Conservation (phyloP, 2,888 invertebrate genomes). For the Volucella bombylans region DNA sequence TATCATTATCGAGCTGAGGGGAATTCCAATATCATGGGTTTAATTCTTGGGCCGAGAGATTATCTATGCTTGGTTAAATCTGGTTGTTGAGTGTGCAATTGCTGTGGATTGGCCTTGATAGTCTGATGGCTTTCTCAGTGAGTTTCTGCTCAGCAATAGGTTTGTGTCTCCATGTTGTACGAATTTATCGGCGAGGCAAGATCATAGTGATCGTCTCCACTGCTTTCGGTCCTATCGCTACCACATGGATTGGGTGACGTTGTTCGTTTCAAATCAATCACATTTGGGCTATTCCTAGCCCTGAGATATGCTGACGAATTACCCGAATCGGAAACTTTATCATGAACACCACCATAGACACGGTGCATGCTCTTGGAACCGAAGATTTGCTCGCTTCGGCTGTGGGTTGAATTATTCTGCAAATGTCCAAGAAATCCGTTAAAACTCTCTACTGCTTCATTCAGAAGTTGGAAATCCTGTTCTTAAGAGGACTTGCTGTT, state of each 20-base stretch:
- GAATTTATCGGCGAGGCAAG: conserved; percentile 78
- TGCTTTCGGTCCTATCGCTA: conserved; percentile 58
- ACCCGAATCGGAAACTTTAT: conserved; percentile 67
- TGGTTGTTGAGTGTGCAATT: conserved; percentile 85
- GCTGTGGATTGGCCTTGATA: conserved; percentile 86
- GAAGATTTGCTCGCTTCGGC: conserved; percentile 79
- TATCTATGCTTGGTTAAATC: conserved; percentile 82
- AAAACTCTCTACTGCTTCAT: no score
- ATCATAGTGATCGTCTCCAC: conserved; percentile 76
- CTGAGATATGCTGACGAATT: conserved; percentile 76
- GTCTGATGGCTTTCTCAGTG: conserved; percentile 86
- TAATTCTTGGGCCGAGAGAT: conserved; percentile 38
- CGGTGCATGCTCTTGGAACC: conserved; percentile 82
- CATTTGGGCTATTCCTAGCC: conserved; percentile 81
- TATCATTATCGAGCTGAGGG: conserved; percentile 81
- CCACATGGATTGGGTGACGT: conserved; percentile 54
- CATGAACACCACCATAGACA: conserved; percentile 77
- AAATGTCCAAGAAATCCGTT: no score
- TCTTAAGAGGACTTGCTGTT: conserved; percentile 1
- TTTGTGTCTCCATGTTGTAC: conserved; percentile 84
- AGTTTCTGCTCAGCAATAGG: conserved; percentile 84
- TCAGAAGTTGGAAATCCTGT: conserved; percentile 71
- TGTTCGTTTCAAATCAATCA: conserved; percentile 75
- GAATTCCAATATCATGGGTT: conserved; percentile 89
- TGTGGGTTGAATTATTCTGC: conserved; percentile 73